Base-by-base conservation (phyloP, 2,113 vertebrate genomes). In the Serilophus lunatus region DNA sequence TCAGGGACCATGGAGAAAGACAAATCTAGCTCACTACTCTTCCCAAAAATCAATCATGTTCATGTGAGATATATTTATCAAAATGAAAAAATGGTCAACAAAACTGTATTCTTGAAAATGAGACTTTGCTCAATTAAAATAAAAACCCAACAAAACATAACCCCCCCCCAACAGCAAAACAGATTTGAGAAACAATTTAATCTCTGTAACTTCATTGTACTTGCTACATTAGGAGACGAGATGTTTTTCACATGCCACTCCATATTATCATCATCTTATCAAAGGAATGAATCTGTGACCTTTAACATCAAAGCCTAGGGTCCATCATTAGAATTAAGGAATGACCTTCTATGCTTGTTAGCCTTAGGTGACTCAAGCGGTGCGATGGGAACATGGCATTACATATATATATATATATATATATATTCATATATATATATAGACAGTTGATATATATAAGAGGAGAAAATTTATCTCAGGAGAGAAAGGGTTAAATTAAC, bases 401-500 rank as follows among this genome's bases (percentile, higher is more conserved):
- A 80, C 51, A 61, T 23, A 76, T 24, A 35, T 23, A 64, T 33
- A n/a, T 10, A 23, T 18, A 38, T 7, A 24, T 26, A 20, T 14
- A 45, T 8, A 29, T 23, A 51, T 3, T 12, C 8, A 35, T 20
- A 29, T 44, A 2, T 20, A 51, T 47, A 40, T 78, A 49, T 18
- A 44, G 7, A 44, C 44, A 15, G 40, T 14, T 42, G 40, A 42
- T 14, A 42, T 42, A 42, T 42, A 42, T 44, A 42, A 14, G 14
- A 42, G 40, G 18, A 42, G 17, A 56, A 86, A 66, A 63, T 59
- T 4, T 7, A 47, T 59, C 35, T 85, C 42, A 77, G 78, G 53
- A 86, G 35, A 24, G 33, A 92, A 92, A 68, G 64, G 87, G 95
- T 95, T 95, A 96, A 97, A 82, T 23, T 60, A 93, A 47, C 22